phyloP scores from a whole-genome alignment of 2,888 invertebrate species.

The Hermaeophaga mercurialis region DNA sequence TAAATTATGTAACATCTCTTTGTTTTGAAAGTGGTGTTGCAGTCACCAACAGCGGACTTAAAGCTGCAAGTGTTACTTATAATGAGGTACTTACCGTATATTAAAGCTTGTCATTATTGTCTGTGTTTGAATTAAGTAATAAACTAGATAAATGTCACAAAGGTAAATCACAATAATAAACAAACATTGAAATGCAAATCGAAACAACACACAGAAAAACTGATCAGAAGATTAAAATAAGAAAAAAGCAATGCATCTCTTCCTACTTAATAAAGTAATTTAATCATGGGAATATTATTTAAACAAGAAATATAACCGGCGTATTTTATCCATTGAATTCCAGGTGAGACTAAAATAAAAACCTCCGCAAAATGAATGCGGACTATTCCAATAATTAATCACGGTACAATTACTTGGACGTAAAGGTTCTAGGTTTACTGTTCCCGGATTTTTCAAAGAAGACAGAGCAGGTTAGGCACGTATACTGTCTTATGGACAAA shows the following conservation, averaged over 20 bases:
- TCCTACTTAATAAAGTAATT: too few species aligned
- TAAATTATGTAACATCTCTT: constrained; percentile 27
- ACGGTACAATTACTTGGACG: constrained; percentile 40
- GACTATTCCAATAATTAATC: constrained; percentile 36
- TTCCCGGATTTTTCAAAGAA: constrained; percentile 37
- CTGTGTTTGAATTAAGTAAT: constrained; percentile 14
- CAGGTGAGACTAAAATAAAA: constrained; percentile 25
- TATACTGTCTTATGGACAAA: constrained; percentile 35
- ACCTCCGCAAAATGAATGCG: constrained; percentile 18
- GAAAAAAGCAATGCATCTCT: too few species aligned
- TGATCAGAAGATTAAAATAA: too few species aligned
- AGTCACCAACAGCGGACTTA: constrained; percentile 14
- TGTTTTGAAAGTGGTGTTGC: constrained; percentile 25
- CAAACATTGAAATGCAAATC: too few species aligned
- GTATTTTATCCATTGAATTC: constrained; percentile 12
- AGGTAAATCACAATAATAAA: background rate
- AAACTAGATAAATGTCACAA: constrained; percentile 8
- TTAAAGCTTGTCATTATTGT: constrained; percentile 21
- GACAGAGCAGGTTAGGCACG: constrained; percentile 36
- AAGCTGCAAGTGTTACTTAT: constrained; percentile 23
- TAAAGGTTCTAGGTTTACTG: constrained; percentile 40
- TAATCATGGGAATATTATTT: too few species aligned
- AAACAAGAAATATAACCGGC: constrained; percentile 4
- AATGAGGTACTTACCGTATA: constrained; percentile 22
- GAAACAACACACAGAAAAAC: background rate